Percentiles rank a stretch among this genome's conserved stretches.
phyloP scores from a whole-genome alignment of 2,888 invertebrate genomes.

The Trissolcus brochymenae region DNA sequence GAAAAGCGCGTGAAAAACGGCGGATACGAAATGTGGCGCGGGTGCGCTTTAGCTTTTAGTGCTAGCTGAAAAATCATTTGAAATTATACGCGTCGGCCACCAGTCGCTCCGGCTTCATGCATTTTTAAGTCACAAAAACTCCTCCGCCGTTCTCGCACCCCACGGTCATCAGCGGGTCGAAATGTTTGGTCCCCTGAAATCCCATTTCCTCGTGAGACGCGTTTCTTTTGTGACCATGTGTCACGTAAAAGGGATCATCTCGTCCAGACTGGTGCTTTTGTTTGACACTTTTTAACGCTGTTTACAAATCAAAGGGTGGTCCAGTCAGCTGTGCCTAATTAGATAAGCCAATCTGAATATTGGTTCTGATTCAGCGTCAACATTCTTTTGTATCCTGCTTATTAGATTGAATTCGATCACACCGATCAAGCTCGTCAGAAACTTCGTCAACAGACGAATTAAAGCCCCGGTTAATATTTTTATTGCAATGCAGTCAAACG shows the following conservation, averaged over 20 bases:
- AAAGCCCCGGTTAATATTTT: no score
- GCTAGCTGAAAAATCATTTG: conserved; percentile 65
- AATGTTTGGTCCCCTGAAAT: conserved; percentile 30
- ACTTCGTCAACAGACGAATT: no score
- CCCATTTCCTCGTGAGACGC: conserved; percentile 50
- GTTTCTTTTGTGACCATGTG: conserved; percentile 44
- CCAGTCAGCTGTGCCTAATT: conserved; percentile 39
- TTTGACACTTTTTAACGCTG: conserved; percentile 43
- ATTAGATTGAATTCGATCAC: conserved; percentile 24
- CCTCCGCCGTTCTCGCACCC: conserved; percentile 11
- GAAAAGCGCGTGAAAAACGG: conserved; percentile 38
- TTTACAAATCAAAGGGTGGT: conserved; percentile 36
- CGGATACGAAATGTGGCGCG: conserved; percentile 35
- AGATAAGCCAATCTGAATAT: conserved; percentile 44
- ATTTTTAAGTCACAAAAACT: conserved; percentile 62
- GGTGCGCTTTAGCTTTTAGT: conserved; percentile 57
- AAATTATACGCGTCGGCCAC: conserved; percentile 66
- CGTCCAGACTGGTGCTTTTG: conserved; percentile 30
- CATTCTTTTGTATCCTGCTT: conserved; percentile 14
- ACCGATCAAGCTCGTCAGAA: neutral
- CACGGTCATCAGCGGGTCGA: conserved; percentile 3
- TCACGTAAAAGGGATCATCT: conserved; percentile 40
- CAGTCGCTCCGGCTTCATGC: conserved; percentile 59
- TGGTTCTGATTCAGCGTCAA: conserved; percentile 20
- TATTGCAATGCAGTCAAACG: no score